Percentiles rank a stretch among this genome's conserved stretches.
These are phyloP conservation scores for Silurus lanzhouensis DNA, from an alignment of 2,797 vertebrate genomes.

Conservation along the genomic window DNA sequence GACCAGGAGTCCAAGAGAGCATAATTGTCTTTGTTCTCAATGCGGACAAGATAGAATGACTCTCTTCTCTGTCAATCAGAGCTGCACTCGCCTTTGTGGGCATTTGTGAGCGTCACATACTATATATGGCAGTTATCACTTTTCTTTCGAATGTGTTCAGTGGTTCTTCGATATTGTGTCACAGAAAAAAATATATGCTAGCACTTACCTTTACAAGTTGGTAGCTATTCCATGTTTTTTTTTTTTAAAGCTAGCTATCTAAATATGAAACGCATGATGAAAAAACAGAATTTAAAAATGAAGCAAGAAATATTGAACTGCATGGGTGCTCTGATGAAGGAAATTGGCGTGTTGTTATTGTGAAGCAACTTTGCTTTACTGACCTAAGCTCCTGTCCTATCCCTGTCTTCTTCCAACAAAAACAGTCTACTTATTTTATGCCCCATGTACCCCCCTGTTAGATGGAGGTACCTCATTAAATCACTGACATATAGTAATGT, in stretches of 20 bases:
- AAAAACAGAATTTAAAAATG: no score
- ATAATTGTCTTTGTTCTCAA: conserved; percentile 12
- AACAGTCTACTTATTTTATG: conserved; percentile 4
- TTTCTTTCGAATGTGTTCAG: neutral
- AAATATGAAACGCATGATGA: no score
- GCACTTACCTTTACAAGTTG: no score
- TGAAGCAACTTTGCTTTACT: neutral
- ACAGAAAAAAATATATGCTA: no score
- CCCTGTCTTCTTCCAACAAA: neutral
- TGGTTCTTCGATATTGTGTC: no score
- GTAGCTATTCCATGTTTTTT: no score
- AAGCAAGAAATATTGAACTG: no score
- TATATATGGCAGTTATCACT: neutral
- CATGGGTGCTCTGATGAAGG: neutral
- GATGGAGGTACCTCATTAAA: neutral
- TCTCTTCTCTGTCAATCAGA: neutral
- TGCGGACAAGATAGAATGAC: neutral
- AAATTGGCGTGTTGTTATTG: neutral
- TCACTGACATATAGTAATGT: neutral
- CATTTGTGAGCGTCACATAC: neutral
- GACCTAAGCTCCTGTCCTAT: neutral
- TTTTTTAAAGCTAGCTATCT: no score
- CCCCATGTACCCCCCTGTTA: neutral
- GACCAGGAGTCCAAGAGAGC: neutral
- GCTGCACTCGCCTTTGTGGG: neutral